Conservation (phyloP, 2,888 invertebrate species). For the Poecilobothrus nobilitatus region DNA sequence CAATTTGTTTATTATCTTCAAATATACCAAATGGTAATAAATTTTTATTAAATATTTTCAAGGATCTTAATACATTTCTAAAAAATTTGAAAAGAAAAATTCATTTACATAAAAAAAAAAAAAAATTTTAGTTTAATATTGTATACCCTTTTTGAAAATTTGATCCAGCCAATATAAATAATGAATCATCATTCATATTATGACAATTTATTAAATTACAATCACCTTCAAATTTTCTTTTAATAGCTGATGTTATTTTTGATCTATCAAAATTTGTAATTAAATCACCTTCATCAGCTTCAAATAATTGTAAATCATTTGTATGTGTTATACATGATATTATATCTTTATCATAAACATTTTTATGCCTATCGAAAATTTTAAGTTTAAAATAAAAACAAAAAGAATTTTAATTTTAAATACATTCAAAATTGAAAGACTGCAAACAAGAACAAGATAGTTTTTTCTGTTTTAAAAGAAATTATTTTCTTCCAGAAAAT, state of each 20-base stretch:
- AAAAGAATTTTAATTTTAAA: conserved; percentile 1
- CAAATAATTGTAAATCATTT: conserved; percentile 62
- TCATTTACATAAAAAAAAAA: background rate
- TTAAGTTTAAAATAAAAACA: too few relatives aligned
- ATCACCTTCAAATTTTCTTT: conserved; percentile 52
- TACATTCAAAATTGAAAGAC: background rate
- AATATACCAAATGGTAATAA: conserved; percentile 52
- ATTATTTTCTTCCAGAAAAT: too few relatives aligned
- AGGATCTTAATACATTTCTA: conserved; percentile 45
- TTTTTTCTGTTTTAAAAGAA: too few relatives aligned
- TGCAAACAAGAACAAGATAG: background rate
- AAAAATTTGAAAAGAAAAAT: conserved; percentile 13
- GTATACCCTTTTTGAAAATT: conserved; percentile 51
- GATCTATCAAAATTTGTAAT: conserved; percentile 46
- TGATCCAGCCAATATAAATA: conserved; percentile 59
- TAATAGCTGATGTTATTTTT: conserved; percentile 51
- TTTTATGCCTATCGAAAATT: conserved; percentile 34
- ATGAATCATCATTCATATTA: conserved; percentile 41
- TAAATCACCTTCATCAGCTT: conserved; percentile 53
- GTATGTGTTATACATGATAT: conserved; percentile 64
- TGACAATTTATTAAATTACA: conserved; percentile 59
- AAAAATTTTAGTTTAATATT: background rate
- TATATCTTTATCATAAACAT: conserved; percentile 42
- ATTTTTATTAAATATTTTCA: conserved; percentile 45
- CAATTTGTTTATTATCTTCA: conserved; percentile 57